These are phyloP conservation scores for Sebastes glaucus DNA, from an alignment of 2,797 vertebrate genomes.

Conservation along the genomic window DNA sequence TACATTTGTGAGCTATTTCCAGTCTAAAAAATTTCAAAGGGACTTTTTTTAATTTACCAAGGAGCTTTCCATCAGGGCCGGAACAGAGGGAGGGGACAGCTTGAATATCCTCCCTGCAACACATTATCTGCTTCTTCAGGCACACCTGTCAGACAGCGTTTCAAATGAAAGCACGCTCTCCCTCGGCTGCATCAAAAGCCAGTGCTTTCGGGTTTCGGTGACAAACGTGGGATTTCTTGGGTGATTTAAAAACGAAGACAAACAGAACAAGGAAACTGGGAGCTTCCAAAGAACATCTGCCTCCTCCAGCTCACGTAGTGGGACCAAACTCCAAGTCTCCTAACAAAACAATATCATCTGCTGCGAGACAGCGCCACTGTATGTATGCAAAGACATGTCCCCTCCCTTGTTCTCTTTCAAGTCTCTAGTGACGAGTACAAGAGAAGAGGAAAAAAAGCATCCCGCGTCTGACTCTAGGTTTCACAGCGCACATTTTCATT, in stretches of 20 bases:
- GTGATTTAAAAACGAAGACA: slow-evolving; percentile 52
- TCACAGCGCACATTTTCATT: slow-evolving; percentile 57
- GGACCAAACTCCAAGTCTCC: slow-evolving; percentile 51
- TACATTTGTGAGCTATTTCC: slow-evolving; percentile 33
- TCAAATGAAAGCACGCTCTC: slow-evolving; percentile 63
- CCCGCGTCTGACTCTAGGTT: not conserved
- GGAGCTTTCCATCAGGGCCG: slow-evolving; percentile 59
- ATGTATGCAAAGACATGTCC: slow-evolving; percentile 36
- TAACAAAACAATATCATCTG: slow-evolving; percentile 55
- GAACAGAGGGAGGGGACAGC: slow-evolving; percentile 62
- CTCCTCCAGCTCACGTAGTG: slow-evolving; percentile 31
- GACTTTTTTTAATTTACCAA: slow-evolving; percentile 54
- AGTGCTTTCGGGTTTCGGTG: slow-evolving; percentile 47
- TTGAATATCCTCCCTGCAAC: slow-evolving; percentile 59
- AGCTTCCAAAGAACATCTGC: slow-evolving; percentile 60
- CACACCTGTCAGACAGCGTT: slow-evolving; percentile 73
- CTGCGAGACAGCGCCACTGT: slow-evolving; percentile 10
- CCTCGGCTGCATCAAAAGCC: slow-evolving; percentile 59
- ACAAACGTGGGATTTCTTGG: slow-evolving; percentile 64
- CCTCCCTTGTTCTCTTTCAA: slow-evolving; percentile 50
- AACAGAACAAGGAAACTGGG: slow-evolving; percentile 40
- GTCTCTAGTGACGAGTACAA: slow-evolving; percentile 23
- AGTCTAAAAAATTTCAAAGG: slow-evolving; percentile 39
- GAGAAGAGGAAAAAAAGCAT: slow-evolving; percentile 15
- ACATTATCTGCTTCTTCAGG: slow-evolving; percentile 66